These are phyloP conservation scores for Oligia strigilis DNA, from an alignment of 2,888 invertebrate genomes.

Conservation along the genomic window DNA sequence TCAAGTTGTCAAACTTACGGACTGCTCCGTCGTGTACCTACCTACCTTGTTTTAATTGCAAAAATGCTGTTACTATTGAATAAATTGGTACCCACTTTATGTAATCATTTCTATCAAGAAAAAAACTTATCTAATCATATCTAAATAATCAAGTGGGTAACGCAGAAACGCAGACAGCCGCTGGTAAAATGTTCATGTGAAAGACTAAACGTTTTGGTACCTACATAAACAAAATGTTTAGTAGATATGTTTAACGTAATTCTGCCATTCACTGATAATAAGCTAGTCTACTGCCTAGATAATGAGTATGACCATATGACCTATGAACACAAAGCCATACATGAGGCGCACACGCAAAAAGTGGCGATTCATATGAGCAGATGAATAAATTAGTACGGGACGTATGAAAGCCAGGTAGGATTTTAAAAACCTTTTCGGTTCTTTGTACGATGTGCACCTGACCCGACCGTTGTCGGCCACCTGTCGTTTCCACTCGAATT, in stretches of 20 bases:
- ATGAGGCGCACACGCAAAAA: slow-evolving; percentile 9
- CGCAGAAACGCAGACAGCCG: neutral
- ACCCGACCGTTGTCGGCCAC: slow-evolving; percentile 69
- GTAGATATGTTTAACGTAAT: slow-evolving; percentile 33
- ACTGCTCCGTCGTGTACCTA: neutral
- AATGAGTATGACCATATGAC: slow-evolving; percentile 26
- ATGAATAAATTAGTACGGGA: slow-evolving; percentile 28
- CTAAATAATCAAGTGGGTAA: slow-evolving; percentile 1
- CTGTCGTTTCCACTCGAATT: slow-evolving; percentile 69
- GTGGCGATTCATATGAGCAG: slow-evolving; percentile 1
- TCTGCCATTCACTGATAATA: slow-evolving; percentile 46
- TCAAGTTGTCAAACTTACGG: neutral
- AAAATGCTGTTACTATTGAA: slow-evolving; percentile 13
- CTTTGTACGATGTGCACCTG: slow-evolving; percentile 74
- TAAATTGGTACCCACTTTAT: neutral
- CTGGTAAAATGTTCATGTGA: neutral
- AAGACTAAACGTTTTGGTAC: slow-evolving; percentile 1
- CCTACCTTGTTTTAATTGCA: neutral
- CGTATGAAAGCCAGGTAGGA: slow-evolving; percentile 66
- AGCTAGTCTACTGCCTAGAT: slow-evolving; percentile 37
- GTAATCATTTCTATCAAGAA: slow-evolving; percentile 4
- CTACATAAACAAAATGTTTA: slow-evolving; percentile 21
- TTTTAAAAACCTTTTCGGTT: slow-evolving; percentile 56
- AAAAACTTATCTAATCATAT: slow-evolving; percentile 22
- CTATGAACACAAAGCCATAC: slow-evolving; percentile 33